phyloP scores from a whole-genome alignment of 2,113 vertebrate species.

The Melanostigma gelatinosum region DNA sequence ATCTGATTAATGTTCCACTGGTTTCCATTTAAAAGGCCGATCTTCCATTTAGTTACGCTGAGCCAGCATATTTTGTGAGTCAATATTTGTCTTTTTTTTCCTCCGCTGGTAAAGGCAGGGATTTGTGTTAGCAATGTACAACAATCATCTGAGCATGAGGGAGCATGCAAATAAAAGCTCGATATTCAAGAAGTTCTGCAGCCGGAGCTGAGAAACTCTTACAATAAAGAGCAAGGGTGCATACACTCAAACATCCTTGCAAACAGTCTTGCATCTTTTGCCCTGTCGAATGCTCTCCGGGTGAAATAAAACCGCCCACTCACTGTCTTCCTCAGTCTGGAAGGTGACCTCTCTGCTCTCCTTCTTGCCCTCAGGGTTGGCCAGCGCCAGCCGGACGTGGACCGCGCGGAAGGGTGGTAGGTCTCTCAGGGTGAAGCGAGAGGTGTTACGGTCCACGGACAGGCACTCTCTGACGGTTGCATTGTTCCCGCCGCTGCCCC shows the following conservation, averaged over 20 bases:
- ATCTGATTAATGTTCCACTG: constrained; percentile 76
- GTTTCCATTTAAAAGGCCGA: constrained; percentile 72
- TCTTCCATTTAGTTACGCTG: constrained; percentile 74
- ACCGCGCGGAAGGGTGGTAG: constrained; percentile 90
- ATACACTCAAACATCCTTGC: background rate
- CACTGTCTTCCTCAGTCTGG: constrained; percentile 96
- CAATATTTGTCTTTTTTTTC: constrained; percentile 70
- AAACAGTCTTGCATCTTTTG: constrained; percentile 1
- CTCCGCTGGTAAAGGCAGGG: constrained; percentile 40
- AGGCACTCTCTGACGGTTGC: constrained; percentile 91
- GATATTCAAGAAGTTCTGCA: constrained; percentile 20
- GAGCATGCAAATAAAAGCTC: constrained; percentile 11
- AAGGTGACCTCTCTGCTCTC: constrained; percentile 93
- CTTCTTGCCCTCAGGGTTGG: constrained; percentile 94
- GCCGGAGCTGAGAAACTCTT: constrained; percentile 34
- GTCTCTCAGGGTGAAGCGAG: constrained; percentile 89
- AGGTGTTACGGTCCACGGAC: constrained; percentile 87
- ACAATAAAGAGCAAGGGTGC: constrained; percentile 23
- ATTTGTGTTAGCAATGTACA: constrained; percentile 59
- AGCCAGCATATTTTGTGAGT: constrained; percentile 70
- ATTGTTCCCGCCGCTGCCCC: constrained; percentile 85
- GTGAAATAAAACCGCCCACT: constrained; percentile 61
- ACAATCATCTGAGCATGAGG: constrained; percentile 61
- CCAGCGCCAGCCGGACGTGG: constrained; percentile 87
- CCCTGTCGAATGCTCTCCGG: background rate